A percentile compares a stretch with the other conserved stretches of the same genome.
phyloP scores from a whole-genome alignment of 2,113 vertebrate genomes.

The Neolamprologus kungweensis region DNA sequence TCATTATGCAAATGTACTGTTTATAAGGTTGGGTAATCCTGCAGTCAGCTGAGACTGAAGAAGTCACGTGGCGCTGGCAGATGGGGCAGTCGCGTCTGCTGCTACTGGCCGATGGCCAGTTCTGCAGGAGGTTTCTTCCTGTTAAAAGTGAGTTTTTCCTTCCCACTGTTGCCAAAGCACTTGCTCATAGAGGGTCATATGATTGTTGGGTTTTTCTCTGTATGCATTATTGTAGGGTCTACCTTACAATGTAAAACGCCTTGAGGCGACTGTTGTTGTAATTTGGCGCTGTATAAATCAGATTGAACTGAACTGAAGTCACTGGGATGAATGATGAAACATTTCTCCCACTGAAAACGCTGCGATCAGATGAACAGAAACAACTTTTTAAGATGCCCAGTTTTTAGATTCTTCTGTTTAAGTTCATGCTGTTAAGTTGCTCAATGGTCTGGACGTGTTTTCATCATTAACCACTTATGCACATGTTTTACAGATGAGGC shows the following conservation, averaged over 20 bases:
- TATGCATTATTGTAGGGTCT: neutral
- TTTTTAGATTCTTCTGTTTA: neutral
- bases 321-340: neutral
- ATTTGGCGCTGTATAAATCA: neutral
- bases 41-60: neutral
- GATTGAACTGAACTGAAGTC: neutral
- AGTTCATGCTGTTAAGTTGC: neutral
- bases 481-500: neutral
- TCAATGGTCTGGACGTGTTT: neutral
- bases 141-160: neutral
- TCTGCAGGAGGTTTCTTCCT: neutral
- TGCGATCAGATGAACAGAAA: neutral
- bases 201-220: neutral
- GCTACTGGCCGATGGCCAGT: neutral
- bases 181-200: neutral
- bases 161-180: neutral
- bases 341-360: accelerated
- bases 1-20: neutral
- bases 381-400: neutral
- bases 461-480: neutral
- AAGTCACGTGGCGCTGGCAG: neutral
- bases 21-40: neutral
- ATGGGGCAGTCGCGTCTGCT: neutral
- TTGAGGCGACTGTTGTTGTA: neutral
- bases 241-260: neutral